Base-by-base conservation (phyloP, 2,113 vertebrate species). In the Pteropus alecto region DNA sequence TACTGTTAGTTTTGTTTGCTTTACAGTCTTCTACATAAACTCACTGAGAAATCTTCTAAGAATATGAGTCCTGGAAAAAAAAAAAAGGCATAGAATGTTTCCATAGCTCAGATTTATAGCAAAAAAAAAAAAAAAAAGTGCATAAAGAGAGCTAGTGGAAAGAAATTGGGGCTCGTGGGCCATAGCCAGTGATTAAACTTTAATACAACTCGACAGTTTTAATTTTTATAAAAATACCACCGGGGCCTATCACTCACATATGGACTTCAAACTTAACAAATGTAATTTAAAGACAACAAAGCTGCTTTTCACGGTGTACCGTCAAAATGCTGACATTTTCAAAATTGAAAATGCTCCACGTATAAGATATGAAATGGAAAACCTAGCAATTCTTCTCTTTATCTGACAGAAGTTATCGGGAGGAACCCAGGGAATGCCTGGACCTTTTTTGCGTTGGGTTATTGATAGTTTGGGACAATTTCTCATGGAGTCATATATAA, bases 181-280 rank as follows among this genome's bases (percentile, higher is more conserved):
- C 41, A 41, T 0, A 63, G 28, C 51, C 38, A 38, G 58, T 67
- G 82, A 89, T 88, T 79, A 94, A 71, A 83, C 30, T 51, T 87
- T 87, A 89, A 98, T 87, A 79, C 87, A 95, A 61, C 90, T 70
- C 93, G 94, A 84, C 89, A 95, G 96, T 86, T 95, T 97, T 95
- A 95, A 97, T 97, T 98, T 98, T 96, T 95, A 87, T 79, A 96
- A 89, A 95, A 92, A 86, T 93, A 96, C 88, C 81, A 91, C 87
- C n/a, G 91, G 94, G 92, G 56, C 38, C 95, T 93, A 96, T 85
- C 78, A 71, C 26, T 94, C 79, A 86, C 71, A 90, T 96, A 89
- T 79, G 70, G 81, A 97, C 96, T 96, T 84, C 41, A 91, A 95
- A 93, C 81, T 97, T 94, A 97, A 97, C 76, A 90, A 90, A 90